phyloP scores from a whole-genome alignment of 2,113 vertebrate species.

The Hyaena hyaena region DNA sequence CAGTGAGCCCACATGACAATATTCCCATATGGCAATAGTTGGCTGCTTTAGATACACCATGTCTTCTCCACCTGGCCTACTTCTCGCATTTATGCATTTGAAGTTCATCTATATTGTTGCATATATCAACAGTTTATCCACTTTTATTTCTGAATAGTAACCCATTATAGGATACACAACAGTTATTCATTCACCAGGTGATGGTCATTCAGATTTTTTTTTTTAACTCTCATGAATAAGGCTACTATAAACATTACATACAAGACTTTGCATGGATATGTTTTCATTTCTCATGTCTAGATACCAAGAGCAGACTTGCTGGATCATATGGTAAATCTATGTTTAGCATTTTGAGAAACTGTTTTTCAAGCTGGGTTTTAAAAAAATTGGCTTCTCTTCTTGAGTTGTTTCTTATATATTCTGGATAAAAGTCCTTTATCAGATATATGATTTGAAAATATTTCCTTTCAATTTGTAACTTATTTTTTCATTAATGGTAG shows the following conservation, averaged over 20 bases:
- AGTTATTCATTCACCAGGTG: not conserved
- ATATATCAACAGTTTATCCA: not conserved
- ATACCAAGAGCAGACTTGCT: not conserved
- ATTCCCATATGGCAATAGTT: not conserved
- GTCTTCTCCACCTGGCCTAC: not conserved
- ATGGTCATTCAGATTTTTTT: not conserved
- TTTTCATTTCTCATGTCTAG: not conserved
- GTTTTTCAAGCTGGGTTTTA: not conserved
- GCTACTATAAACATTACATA: not conserved
- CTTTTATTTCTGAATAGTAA: not conserved
- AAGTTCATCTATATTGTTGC: not conserved
- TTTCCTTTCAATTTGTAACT: not conserved
- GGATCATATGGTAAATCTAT: not conserved
- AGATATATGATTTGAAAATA: not conserved
- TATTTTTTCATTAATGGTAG: not conserved
- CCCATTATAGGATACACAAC: not conserved
- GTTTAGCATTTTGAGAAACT: not conserved
- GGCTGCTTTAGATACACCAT: not conserved
- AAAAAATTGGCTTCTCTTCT: not conserved
- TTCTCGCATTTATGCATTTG: not conserved
- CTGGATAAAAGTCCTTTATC: not conserved
- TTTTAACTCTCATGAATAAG: not conserved
- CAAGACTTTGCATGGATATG: not conserved
- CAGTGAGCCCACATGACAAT: not conserved
- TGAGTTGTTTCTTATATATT: not conserved